Evolutionary conservation across 2,797 vertebrate species (phyloP).

Genomic region (Varecia variegata): DNA sequence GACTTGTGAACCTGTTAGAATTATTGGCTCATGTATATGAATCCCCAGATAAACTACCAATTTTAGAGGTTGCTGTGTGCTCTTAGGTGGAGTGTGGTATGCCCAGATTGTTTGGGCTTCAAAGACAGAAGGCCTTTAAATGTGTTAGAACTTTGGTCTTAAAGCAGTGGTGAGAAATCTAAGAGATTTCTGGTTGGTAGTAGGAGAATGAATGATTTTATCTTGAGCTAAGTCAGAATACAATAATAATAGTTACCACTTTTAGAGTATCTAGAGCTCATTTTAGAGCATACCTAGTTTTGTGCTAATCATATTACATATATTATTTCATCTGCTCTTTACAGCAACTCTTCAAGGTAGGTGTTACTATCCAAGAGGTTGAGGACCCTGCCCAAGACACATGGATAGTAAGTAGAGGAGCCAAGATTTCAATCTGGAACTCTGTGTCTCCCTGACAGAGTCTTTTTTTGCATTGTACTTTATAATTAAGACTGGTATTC

Average conservation of each 20-base stretch:
- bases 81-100: neutral
- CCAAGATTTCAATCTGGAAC: neutral
- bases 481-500: neutral
- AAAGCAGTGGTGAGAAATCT: neutral
- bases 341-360: neutral
- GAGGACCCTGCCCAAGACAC: neutral
- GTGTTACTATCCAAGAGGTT: neutral
- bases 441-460: neutral
- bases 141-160: neutral
- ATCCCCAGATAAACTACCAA: neutral
- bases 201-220: neutral
- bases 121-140: conserved; percentile 12
- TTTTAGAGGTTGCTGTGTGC: neutral
- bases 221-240: neutral
- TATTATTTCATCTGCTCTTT: neutral
- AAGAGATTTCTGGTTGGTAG: neutral
- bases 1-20: neutral
- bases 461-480: neutral
- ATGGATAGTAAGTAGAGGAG: neutral
- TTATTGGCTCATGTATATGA: neutral
- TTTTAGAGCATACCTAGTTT: neutral
- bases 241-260: neutral
- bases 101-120: neutral
- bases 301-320: neutral
- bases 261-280: neutral